A percentile compares a stretch with the other conserved stretches of the same genome.
Evolutionary conservation across 1,140 invertebrate genomes (phyloP).

Genomic region (Lethocerus indicus): DNA sequence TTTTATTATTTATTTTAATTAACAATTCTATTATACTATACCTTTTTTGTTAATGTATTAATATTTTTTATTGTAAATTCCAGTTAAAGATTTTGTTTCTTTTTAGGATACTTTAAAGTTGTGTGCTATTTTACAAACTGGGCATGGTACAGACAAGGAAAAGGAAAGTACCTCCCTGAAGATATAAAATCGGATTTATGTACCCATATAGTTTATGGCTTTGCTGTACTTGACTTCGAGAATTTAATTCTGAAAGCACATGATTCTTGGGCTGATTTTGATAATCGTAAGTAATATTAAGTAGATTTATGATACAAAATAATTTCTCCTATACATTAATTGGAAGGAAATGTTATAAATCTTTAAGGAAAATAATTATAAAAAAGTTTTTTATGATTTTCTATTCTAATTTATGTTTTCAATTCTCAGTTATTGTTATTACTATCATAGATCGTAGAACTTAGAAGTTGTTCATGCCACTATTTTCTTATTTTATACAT

Average conservation of each 20-base stretch:
- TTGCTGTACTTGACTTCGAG: constrained; percentile 66
- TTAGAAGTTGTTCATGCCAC: no score
- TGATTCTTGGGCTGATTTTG: constrained; percentile 76
- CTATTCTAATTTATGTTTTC: background rate
- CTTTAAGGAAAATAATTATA: background rate
- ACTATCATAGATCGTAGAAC: background rate
- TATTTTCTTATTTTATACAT: no score
- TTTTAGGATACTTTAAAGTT: constrained; percentile 38
- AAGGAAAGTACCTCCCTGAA: constrained; percentile 64
- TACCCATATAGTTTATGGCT: constrained; percentile 83
- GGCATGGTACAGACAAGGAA: constrained; percentile 72
- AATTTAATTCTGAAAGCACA: constrained; percentile 61
- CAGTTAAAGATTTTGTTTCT: no score
- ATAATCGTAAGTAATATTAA: constrained; percentile 44
- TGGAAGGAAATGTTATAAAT: background rate
- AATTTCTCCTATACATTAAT: background rate
- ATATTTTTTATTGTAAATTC: no score
- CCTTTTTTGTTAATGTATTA: background rate
- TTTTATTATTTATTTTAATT: background rate
- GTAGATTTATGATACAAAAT: background rate
- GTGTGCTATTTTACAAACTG: constrained; percentile 90
- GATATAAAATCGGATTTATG: constrained; percentile 72
- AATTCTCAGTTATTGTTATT: background rate
- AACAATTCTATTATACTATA: background rate
- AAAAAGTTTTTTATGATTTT: no score